Percentiles rank a stretch among this genome's conserved stretches.
Conservation (phyloP, 2,888 invertebrate genomes). For the Cerastoderma edule region DNA sequence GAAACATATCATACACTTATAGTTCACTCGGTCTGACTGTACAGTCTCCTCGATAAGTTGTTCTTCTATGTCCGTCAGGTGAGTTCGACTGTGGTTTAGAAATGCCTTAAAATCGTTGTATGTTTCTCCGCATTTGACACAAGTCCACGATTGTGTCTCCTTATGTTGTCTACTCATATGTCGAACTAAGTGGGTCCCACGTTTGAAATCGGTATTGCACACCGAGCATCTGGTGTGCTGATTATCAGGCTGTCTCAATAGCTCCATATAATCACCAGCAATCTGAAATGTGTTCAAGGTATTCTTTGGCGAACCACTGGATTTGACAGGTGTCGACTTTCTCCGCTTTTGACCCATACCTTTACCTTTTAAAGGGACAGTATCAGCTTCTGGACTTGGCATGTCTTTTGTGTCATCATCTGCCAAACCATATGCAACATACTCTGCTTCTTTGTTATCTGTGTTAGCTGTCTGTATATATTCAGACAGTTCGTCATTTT, state of each 20-base stretch:
- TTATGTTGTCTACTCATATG: conserved; percentile 40
- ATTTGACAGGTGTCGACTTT: too few relatives aligned
- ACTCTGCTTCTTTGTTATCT: too few relatives aligned
- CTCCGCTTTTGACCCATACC: too few relatives aligned
- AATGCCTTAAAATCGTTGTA: conserved; percentile 37
- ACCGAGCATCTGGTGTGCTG: conserved; percentile 36
- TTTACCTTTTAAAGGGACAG: too few relatives aligned
- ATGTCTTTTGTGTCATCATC: too few relatives aligned
- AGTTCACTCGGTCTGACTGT: neutral
- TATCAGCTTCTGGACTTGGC: too few relatives aligned
- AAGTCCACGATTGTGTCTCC: conserved; percentile 26
- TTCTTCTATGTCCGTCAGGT: conserved; percentile 17
- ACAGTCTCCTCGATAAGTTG: neutral
- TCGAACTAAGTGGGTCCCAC: conserved; percentile 43
- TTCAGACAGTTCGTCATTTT: too few relatives aligned
- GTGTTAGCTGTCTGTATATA: too few relatives aligned
- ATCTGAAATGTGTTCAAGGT: too few relatives aligned
- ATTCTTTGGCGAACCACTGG: too few relatives aligned
- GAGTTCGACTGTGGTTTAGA: conserved; percentile 30
- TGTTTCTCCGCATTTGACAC: conserved; percentile 33
- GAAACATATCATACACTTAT: conserved; percentile 11
- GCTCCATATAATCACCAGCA: too few relatives aligned
- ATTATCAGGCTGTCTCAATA: neutral
- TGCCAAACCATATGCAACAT: too few relatives aligned
- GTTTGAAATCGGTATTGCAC: conserved; percentile 34